A percentile compares a stretch with the other conserved stretches of the same genome.
phyloP scores from a whole-genome alignment of 2,113 vertebrate genomes.

The Pangasianodon gigas region DNA sequence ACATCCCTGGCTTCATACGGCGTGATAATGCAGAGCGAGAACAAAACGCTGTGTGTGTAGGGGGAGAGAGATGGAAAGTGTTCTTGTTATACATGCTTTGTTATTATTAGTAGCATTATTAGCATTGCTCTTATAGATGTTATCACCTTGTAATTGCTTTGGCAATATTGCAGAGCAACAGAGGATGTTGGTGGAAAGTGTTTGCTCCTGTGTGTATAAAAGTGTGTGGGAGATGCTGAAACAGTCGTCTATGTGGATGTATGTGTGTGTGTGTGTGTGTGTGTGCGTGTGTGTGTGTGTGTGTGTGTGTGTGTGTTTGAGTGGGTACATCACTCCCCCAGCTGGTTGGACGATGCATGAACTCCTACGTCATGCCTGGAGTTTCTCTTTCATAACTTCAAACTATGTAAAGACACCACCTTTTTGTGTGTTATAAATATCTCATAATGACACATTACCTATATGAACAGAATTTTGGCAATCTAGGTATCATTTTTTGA shows the following conservation, averaged over 20 bases:
- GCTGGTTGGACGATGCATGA: constrained; percentile 33
- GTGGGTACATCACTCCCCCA: constrained; percentile 43
- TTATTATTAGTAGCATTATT: constrained; percentile 33
- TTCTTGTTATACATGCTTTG: constrained; percentile 1
- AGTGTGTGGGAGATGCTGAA: background rate
- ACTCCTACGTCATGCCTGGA: constrained; percentile 41
- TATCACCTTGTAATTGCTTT: constrained; percentile 21
- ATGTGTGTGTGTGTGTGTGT: constrained; percentile 34
- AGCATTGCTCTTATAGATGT: constrained; percentile 19
- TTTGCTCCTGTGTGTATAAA: constrained; percentile 14
- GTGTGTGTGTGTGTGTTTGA: constrained; percentile 4
- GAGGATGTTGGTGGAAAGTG: background rate
- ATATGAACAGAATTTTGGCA: background rate
- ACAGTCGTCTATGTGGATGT: constrained; percentile 35
- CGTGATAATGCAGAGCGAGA: constrained; percentile 43
- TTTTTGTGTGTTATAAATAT: background rate
- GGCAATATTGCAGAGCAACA: constrained; percentile 2
- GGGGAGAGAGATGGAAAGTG: background rate
- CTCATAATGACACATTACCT: background rate
- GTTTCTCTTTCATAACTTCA: constrained; percentile 28
- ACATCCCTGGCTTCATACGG: constrained; percentile 61
- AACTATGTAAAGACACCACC: background rate
- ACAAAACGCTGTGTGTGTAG: background rate
- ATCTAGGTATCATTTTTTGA: background rate
- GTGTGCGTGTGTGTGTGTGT: constrained; percentile 32